These are phyloP conservation scores for Corapipo altera DNA, from an alignment of 2,113 vertebrate genomes.

Conservation along the genomic window DNA sequence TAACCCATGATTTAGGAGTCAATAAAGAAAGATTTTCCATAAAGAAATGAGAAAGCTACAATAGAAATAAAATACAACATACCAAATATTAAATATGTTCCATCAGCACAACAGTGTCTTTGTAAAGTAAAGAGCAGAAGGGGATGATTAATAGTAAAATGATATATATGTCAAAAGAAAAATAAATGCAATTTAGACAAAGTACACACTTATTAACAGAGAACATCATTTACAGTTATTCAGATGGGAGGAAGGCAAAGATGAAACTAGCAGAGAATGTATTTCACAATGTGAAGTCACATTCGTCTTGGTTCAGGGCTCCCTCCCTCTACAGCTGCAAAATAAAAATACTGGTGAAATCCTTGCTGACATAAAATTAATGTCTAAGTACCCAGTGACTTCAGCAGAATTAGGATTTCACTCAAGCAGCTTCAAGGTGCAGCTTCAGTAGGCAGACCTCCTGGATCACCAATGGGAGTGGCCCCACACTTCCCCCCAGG, in stretches of 20 bases:
- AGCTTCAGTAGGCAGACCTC: neutral
- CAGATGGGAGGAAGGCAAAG: conserved; percentile 40
- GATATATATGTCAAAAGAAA: conserved; percentile 30
- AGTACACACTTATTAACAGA: conserved; percentile 59
- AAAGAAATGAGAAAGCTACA: conserved; percentile 47
- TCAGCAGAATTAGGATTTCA: neutral
- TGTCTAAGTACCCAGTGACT: neutral
- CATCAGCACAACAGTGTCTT: conserved; percentile 37
- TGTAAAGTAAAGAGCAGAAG: conserved; percentile 23
- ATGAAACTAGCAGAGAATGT: conserved; percentile 27
- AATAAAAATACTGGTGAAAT: conserved; percentile 31
- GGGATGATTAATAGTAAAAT: conserved; percentile 48
- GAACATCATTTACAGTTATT: conserved; percentile 56
- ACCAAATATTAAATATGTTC: conserved; percentile 35
- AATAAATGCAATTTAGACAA: conserved; percentile 61
- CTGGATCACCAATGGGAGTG: neutral
- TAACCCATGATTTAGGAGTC: conserved; percentile 59
- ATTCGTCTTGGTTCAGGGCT: conserved; percentile 10
- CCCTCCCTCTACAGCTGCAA: neutral
- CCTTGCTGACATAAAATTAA: neutral
- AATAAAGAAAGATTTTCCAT: conserved; percentile 52
- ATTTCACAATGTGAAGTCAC: conserved; percentile 26
- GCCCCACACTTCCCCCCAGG: too few relatives aligned
- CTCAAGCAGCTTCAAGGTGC: neutral
- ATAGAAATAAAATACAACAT: conserved; percentile 51